Evolutionary conservation across 2,797 vertebrate species (phyloP).

Genomic region (Monodelphis domestica): DNA sequence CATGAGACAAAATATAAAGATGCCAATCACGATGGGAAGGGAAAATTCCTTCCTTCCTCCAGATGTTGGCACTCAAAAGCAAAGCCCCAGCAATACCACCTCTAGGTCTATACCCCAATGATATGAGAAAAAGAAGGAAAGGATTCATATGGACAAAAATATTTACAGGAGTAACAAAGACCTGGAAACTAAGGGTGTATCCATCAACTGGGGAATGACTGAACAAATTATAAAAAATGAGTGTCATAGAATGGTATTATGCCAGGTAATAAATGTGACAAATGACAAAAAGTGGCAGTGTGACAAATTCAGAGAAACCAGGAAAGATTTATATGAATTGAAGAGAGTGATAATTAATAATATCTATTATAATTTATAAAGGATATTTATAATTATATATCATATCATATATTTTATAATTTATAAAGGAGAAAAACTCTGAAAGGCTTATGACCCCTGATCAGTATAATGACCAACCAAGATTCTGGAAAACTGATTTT

Average conservation of each 20-base stretch:
- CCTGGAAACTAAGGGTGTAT: neutral
- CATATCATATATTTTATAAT: too few relatives aligned
- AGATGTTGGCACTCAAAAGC: neutral
- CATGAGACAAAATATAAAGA: neutral
- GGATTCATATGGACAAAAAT: neutral
- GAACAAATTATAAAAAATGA: neutral
- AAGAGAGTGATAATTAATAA: neutral
- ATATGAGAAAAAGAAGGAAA: neutral
- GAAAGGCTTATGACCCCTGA: neutral
- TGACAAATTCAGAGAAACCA: neutral
- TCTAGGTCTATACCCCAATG: neutral
- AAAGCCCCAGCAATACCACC: neutral
- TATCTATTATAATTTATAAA: too few relatives aligned
- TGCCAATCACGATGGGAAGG: neutral
- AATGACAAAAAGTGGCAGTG: neutral
- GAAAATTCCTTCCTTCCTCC: neutral
- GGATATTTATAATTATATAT: too few relatives aligned
- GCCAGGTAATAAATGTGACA: neutral
- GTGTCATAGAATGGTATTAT: neutral
- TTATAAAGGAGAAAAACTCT: neutral
- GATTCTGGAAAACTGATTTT: neutral
- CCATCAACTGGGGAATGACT: neutral
- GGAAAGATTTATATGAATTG: neutral
- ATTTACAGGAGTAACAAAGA: neutral
- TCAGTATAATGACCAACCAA: neutral